phyloP scores from a whole-genome alignment of 2,113 vertebrate species.

The Cochlearius cochlearius region DNA sequence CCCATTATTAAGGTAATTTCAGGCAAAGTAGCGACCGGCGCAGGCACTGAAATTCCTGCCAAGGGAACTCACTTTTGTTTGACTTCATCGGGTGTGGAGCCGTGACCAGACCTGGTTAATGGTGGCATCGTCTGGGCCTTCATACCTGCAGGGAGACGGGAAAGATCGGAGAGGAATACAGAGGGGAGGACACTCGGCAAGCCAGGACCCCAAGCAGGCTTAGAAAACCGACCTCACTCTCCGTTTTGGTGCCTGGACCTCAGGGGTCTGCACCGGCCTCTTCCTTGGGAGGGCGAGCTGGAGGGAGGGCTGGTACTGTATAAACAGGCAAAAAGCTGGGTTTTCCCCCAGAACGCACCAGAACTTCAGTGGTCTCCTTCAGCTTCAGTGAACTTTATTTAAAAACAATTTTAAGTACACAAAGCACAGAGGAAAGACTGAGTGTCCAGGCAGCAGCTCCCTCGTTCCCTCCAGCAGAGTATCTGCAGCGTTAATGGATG shows the following conservation, averaged over 20 bases:
- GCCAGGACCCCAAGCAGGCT: background rate
- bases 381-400: background rate
- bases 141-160: background rate
- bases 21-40: background rate
- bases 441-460: background rate
- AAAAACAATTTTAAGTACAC: background rate
- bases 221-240: background rate
- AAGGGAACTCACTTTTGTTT: background rate
- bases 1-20: background rate
- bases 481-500: slow-evolving; percentile 14
- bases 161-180: background rate
- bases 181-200: background rate
- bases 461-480: background rate
- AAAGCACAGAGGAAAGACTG: background rate
- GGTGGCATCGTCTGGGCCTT: background rate
- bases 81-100: background rate
- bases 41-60: background rate
- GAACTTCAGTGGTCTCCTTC: background rate
- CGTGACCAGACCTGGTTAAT: background rate
- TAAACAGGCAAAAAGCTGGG: background rate
- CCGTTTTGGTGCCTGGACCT: background rate
- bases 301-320: background rate
- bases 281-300: background rate
- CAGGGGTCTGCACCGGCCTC: background rate
- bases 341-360: background rate